phyloP scores from a whole-genome alignment of 1,140 invertebrate species.

The Ceratina australensis region DNA sequence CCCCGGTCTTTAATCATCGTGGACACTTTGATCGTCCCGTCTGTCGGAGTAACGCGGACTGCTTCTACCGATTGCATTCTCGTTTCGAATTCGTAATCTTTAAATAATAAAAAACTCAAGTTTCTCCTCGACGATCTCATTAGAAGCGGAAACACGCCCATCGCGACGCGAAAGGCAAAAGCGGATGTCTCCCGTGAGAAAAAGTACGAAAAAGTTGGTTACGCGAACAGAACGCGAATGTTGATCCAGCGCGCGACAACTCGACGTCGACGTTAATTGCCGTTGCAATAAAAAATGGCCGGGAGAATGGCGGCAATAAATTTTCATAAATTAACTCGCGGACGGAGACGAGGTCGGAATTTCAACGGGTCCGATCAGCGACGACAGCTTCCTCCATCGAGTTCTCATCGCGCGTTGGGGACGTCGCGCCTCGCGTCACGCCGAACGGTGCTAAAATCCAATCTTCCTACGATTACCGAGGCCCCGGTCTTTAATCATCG shows the following conservation, averaged over 20 bases:
- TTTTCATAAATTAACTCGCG: slow-evolving; percentile 46
- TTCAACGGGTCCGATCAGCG: slow-evolving; percentile 22
- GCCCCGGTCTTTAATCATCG: slow-evolving; percentile 24
- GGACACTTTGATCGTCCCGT: slow-evolving; percentile 41
- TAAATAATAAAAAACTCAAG: no score
- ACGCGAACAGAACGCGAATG: no score
- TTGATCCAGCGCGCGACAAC: neutral
- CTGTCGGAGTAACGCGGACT: slow-evolving; percentile 17
- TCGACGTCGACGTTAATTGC: slow-evolving; percentile 4
- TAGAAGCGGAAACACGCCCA: no score
- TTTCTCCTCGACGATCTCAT: no score
- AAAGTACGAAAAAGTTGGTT: no score
- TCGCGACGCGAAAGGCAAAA: no score
- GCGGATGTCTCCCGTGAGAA: no score
- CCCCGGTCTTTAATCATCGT: slow-evolving; percentile 25
- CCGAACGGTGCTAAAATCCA: slow-evolving; percentile 10
- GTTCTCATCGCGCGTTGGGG: neutral
- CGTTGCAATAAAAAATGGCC: neutral
- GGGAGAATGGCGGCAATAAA: slow-evolving; percentile 23
- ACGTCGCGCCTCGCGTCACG: neutral
- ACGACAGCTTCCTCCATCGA: neutral
- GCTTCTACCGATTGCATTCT: no score
- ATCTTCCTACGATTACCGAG: slow-evolving; percentile 41
- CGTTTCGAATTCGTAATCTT: no score
- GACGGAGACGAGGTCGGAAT: neutral